phyloP scores from a whole-genome alignment of 2,888 invertebrate species.

The Hirudinaria manillensis region DNA sequence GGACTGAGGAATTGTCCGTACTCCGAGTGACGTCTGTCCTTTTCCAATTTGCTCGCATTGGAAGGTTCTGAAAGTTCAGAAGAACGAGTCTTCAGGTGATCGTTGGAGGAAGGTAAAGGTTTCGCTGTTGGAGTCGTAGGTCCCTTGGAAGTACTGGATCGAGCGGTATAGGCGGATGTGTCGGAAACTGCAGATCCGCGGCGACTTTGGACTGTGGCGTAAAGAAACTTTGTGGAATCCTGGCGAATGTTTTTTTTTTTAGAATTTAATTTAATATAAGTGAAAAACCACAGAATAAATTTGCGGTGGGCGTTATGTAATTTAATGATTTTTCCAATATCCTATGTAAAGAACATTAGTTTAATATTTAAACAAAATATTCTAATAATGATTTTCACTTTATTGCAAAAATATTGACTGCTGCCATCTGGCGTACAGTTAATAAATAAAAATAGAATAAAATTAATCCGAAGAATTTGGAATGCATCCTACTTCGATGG shows the following conservation, averaged over 20 bases:
- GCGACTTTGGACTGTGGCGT: neutral
- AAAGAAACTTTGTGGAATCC: neutral
- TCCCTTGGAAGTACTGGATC: constrained; percentile 3
- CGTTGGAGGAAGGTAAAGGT: neutral
- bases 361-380: too few species aligned
- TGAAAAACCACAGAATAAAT: too few species aligned
- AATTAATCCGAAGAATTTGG: too few species aligned
- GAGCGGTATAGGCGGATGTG: neutral
- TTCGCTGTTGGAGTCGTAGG: neutral
- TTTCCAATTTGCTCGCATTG: constrained; percentile 8
- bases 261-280: too few species aligned
- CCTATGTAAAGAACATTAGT: too few species aligned
- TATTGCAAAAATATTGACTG: too few species aligned
- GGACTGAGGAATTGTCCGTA: constrained; percentile 23
- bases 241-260: constrained; percentile 1
- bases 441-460: too few species aligned
- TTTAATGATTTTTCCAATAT: too few species aligned
- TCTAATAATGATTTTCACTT: too few species aligned
- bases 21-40: constrained; percentile 32
- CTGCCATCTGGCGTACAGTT: too few species aligned
- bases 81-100: neutral
- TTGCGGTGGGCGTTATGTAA: too few species aligned
- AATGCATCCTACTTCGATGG: constrained; percentile 3
- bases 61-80: neutral
- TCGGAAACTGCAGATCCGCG: constrained; percentile 15